Base-by-base conservation (phyloP, 1,140 invertebrate genomes). In the Capitella teleta region DNA sequence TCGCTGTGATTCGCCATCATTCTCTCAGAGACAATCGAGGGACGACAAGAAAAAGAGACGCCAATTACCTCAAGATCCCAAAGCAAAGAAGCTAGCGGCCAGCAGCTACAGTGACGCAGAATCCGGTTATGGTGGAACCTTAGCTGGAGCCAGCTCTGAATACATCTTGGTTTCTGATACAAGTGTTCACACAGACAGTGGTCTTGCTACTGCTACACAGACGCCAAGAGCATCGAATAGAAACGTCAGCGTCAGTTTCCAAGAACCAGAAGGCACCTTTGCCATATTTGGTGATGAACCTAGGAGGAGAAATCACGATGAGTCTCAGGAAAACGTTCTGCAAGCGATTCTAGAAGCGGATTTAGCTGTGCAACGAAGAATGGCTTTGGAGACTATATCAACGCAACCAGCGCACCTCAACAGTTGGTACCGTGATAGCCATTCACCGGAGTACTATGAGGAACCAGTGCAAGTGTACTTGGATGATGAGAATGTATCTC, bases 271-370 rank as follows among this genome's bases (percentile, higher is more conserved):
- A n/a, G n/a, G n/a, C n/a, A n/a, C n/a, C n/a, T n/a, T n/a, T n/a
- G n/a, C n/a, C n/a, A n/a, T n/a, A n/a, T n/a, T n/a, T n/a, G n/a
- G n/a, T n/a, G n/a, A n/a, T n/a, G n/a, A n/a, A n/a, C n/a, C n/a
- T n/a, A n/a, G n/a, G n/a, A n/a, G n/a, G n/a, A n/a, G n/a, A n/a
- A n/a, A n/a, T n/a, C n/a, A n/a, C n/a, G n/a, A n/a, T n/a, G n/a
- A n/a, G n/a, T n/a, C 42, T 2, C 42, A 44, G 18, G 25, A 26
- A 8, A 26, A 44, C n/a, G 42, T 44, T 5, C 5, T 44, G 18
- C 16, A 19, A n/a, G 42, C 42, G 3, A 44, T 44, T 16, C 23
- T 44, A 25, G 42, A 44, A 26, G 42, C 42, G 4, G 42, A 44
- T n/a, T 26, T 25, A 2, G 10, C 21, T 26, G 28, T 44, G 42